Base-by-base conservation (phyloP, 2,113 vertebrate genomes). In the Nematolebias whitei region DNA sequence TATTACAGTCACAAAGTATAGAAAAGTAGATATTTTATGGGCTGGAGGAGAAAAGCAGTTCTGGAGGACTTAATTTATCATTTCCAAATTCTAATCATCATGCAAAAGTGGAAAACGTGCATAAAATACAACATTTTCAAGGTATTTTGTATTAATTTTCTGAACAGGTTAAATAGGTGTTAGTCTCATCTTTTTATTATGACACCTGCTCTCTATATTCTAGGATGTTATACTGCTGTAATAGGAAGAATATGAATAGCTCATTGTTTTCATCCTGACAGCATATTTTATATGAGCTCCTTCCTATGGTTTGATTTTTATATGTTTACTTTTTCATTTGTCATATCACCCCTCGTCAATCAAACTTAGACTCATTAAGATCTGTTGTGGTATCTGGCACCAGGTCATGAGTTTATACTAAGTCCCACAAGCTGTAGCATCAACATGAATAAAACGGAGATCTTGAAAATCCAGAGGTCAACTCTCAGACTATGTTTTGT, bases 1-100 rank as follows among this genome's bases (percentile, higher is more conserved):
- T 62, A 44, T 64, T 51, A 29, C 44, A 20, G 43, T 32, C 19
- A 19, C 20, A 71, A 57, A 63, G 54, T 49, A 63, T 19, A 24
- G 12, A 55, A 57, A 47, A 57, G 26, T 6, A 8, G 18, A 51
- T 57, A 12, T 22, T 19, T 12, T 5, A 23, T 49, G 13, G 19
- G 13, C 7, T 24, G 63, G 40, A 3, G 29, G 23, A 26, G 16
- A 57, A 16, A 64, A 41, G 0, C 16, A 53, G 64, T 29, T 59
- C 29, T 35, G 23, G 13, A 41, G 66, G 20, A 35, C 13, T 43
- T 48, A 1, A 63, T 68, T 62, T 41, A 24, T 53, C 23, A 60
- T 65, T 59, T 57, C 35, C 16, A 40, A 19, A 12, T 26, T 29
- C 41, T 50, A 18, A 41, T 22, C 39, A 52, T 54, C 19, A 24